These are phyloP conservation scores for Trachelus tabidus DNA, from an alignment of 2,888 invertebrate species.

Conservation along the genomic window DNA sequence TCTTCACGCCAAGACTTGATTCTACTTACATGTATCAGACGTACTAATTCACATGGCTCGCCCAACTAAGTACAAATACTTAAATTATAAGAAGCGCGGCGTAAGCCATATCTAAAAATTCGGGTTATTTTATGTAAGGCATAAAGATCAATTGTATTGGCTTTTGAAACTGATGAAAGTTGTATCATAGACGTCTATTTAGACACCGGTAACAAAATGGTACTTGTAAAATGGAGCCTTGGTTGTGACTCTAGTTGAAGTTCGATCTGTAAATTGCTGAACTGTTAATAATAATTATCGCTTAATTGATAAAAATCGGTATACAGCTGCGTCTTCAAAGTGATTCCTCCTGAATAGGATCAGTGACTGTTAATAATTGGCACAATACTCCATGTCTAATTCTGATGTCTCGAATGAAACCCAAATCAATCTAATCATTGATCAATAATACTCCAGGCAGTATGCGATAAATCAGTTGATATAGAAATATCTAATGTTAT, in stretches of 20 bases:
- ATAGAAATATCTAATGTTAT: not conserved
- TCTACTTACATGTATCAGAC: not conserved
- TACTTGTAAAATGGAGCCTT: not conserved
- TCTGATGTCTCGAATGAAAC: not conserved
- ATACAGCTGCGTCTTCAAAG: not conserved
- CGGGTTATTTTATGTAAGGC: not conserved
- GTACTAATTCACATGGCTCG: conserved; percentile 3
- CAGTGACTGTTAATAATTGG: not conserved
- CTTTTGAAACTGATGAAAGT: not conserved
- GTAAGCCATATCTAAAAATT: not conserved
- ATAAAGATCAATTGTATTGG: not conserved
- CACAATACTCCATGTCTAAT: not conserved
- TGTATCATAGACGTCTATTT: not conserved
- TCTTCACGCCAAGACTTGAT: not conserved
- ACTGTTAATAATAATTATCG: not conserved
- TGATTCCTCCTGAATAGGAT: not conserved
- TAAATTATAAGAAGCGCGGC: conserved; percentile 6
- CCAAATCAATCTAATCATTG: not conserved
- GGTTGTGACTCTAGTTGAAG: not conserved
- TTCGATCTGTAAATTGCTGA: not conserved
- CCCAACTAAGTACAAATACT: conserved; percentile 8
- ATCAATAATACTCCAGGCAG: not conserved
- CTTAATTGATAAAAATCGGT: not conserved
- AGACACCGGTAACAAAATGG: not conserved
- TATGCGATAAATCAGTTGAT: not conserved